phyloP scores from a whole-genome alignment of 2,797 vertebrate genomes.

The Sebastes diploproa region DNA sequence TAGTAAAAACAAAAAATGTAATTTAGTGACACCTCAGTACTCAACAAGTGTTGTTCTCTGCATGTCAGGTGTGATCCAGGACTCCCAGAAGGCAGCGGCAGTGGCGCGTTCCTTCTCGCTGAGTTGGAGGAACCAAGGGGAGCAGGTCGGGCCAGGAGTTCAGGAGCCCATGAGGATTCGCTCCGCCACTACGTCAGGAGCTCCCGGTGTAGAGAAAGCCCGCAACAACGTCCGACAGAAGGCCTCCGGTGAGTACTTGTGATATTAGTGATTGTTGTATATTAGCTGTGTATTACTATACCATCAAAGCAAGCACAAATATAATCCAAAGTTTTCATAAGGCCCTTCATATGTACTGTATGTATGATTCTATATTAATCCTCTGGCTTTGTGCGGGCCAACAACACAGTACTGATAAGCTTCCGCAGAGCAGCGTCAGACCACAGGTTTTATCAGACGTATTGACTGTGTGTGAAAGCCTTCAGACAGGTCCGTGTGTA shows the following conservation, averaged over 20 bases:
- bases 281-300: background rate
- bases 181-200: conserved; percentile 96
- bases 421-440: background rate
- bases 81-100: conserved; percentile 88
- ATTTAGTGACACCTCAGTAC: background rate
- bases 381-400: conserved; percentile 1
- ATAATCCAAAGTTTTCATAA: background rate
- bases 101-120: conserved; percentile 95
- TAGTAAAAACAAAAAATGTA: background rate
- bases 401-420: conserved; percentile 39
- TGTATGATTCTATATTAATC: conserved; percentile 13
- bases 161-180: conserved; percentile 95
- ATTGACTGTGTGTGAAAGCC: conserved; percentile 54
- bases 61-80: conserved; percentile 85
- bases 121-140: conserved; percentile 93
- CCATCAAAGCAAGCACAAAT: background rate
- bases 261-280: background rate
- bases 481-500: conserved; percentile 61
- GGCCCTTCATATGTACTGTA: background rate
- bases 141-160: conserved; percentile 68
- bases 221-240: conserved; percentile 94
- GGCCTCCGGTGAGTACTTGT: conserved; percentile 88
- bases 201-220: conserved; percentile 94
- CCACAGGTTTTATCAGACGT: conserved; percentile 34
- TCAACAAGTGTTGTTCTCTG: conserved; percentile 2